Evolutionary conservation across 2,113 vertebrate species (phyloP).

Genomic region (Microcebus jonahi): DNA sequence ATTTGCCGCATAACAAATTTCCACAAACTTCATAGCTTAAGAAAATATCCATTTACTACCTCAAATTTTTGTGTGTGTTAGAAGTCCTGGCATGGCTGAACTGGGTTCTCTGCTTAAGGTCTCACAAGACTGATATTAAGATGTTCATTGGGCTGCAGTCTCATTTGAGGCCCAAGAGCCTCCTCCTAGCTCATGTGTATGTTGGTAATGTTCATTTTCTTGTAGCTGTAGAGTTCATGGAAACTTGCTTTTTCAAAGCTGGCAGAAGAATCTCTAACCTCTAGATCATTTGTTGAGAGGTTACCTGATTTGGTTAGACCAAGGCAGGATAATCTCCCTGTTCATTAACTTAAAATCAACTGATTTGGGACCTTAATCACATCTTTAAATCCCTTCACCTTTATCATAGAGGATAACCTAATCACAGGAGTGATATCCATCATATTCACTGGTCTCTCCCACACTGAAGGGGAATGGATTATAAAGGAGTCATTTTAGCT

Average conservation of each 20-base stretch:
- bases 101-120: background rate
- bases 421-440: background rate
- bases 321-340: background rate
- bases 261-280: background rate
- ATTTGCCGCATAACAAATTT: background rate
- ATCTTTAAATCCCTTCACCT: background rate
- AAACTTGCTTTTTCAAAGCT: background rate
- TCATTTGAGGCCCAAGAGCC: background rate
- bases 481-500: background rate
- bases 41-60: background rate
- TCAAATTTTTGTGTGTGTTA: background rate
- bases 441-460: background rate
- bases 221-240: background rate
- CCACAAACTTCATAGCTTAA: background rate
- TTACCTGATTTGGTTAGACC: background rate
- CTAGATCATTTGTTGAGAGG: background rate
- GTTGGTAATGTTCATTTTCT: background rate
- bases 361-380: background rate
- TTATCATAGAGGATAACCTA: background rate
- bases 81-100: background rate
- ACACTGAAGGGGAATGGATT: background rate
- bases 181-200: background rate
- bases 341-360: background rate
- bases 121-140: background rate
- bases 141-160: background rate